Evolutionary conservation across 2,113 vertebrate genomes (phyloP), one percentile per base, ranked within the genome.

Genomic region (Dipodomys ordii): DNA sequence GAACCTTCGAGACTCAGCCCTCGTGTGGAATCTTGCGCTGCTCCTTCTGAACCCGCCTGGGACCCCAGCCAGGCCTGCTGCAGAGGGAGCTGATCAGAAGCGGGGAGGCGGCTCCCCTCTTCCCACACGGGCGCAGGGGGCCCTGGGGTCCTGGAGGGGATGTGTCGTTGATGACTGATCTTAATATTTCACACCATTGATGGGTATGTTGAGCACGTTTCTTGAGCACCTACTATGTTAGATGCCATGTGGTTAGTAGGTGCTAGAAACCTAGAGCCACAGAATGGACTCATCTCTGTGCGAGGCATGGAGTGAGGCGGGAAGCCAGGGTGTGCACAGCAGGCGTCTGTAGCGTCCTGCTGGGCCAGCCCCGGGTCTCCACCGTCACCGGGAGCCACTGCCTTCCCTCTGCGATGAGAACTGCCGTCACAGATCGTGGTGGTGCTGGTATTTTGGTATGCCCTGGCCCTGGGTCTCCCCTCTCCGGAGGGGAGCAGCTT

Each of bases 391-490:
- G 12, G 25, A 3, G 7, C 32, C 19, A 20, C 35, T 0, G 35
- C 35, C n/a, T 60, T 39, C 25, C 18, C 1, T 6, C 64, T n/a
- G 2, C 8, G 1, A 22, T 6, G 11, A 4, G 5, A 60, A 13
- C 0, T 2, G 11, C 23, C 23, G 68, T 27, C 44, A n/a, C 2
- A 4, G 39, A 10, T 11, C 49, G 60, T 6, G 0, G 64, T 12
- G 0, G 1, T 12, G 0, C 13, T 60, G 5, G 4, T 0, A 2
- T 83, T 32, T 16, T 39, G 67, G 3, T 32, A 30, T 1, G 8
- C 69, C 3, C 2, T 2, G 46, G 0, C 27, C 25, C 22, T 16
- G 15, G 30, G 6, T 23, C 60, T 67, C 2, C 1, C 0, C n/a
- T 7, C 0, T 20, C 60, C 6, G 67, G 27, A n/a, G 23, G 62